These are phyloP conservation scores for Drosophila kambysellisi DNA, from an alignment of 2,888 invertebrate genomes.

Conservation along the genomic window DNA sequence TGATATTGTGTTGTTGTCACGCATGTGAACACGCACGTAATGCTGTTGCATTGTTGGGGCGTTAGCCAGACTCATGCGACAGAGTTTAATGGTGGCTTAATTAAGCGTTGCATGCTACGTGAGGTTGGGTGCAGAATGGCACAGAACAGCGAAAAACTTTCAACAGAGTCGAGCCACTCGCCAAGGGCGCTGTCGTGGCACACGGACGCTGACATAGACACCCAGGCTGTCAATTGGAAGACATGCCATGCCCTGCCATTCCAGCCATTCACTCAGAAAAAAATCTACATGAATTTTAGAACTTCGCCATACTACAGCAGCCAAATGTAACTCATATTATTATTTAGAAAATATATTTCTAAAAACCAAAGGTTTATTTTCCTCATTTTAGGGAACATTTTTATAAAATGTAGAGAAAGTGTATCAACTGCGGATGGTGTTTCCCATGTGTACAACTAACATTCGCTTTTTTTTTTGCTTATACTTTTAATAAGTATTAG, in stretches of 20 bases:
- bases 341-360: not conserved
- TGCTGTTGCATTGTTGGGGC: conserved; percentile 38
- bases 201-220: conserved; percentile 51
- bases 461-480: too few relatives aligned
- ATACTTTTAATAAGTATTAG: not conserved
- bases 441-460: not conserved
- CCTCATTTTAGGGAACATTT: not conserved
- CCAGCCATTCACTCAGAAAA: not conserved
- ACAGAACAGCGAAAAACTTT: conserved; percentile 58
- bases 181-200: conserved; percentile 6
- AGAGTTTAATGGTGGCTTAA: conserved; percentile 74
- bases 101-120: conserved; percentile 76
- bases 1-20: conserved; percentile 28
- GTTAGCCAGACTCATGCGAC: conserved; percentile 41
- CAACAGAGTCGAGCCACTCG: conserved; percentile 40
- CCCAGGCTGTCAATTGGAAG: conserved; percentile 51
- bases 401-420: not conserved
- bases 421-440: not conserved
- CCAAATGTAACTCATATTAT: not conserved
- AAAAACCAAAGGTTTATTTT: not conserved
- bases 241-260: conserved; percentile 17
- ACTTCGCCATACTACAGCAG: not conserved
- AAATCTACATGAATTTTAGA: not conserved
- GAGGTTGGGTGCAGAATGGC: conserved; percentile 57
- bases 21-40: conserved; percentile 28